Evolutionary conservation across 2,797 vertebrate genomes (phyloP).

Genomic region (Octomys mimax): DNA sequence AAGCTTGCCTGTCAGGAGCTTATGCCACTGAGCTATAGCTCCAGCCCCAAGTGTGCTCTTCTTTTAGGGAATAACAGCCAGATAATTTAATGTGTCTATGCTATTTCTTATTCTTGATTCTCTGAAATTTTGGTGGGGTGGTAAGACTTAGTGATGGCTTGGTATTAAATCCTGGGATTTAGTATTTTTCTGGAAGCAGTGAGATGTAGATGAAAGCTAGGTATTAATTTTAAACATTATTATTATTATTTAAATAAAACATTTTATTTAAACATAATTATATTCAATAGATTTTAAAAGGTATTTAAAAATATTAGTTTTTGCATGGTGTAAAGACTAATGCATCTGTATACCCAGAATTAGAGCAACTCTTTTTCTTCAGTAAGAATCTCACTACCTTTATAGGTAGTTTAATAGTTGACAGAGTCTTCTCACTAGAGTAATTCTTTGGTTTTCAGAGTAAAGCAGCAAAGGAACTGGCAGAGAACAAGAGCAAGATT

Average conservation of each 20-base stretch:
- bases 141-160: background rate
- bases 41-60: too few relatives aligned
- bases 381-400: background rate
- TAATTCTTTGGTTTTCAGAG: constrained; percentile 89
- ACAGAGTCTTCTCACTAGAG: constrained; percentile 52
- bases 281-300: constrained; percentile 57
- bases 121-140: background rate
- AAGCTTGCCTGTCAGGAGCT: too few relatives aligned
- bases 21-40: too few relatives aligned
- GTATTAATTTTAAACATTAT: background rate
- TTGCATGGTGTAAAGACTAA: background rate
- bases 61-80: background rate
- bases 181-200: background rate
- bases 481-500: constrained; percentile 94
- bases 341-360: background rate
- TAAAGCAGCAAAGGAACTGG: constrained; percentile 95
- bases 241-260: too few relatives aligned
- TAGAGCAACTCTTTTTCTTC: constrained; percentile 36
- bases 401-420: background rate
- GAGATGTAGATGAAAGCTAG: constrained; percentile 43
- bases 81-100: background rate
- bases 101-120: background rate
- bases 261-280: background rate
- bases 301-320: background rate
- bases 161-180: constrained; percentile 41